Evolutionary conservation across 2,888 invertebrate species (phyloP).

Genomic region (Heliconius charithonia): DNA sequence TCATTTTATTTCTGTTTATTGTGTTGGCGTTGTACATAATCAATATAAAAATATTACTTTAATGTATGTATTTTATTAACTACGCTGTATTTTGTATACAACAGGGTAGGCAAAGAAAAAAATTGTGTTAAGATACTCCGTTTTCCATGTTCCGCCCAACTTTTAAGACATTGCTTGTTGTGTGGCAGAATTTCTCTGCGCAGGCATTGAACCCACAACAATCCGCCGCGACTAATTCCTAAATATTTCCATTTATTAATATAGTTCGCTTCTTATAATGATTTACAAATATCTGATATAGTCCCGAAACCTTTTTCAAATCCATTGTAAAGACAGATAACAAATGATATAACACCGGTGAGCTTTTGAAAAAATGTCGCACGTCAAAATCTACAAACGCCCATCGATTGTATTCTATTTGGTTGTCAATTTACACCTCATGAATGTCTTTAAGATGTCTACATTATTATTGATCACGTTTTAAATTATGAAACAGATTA

Average conservation of each 20-base stretch:
- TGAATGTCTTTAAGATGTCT: constrained; percentile 44
- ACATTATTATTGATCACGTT: constrained; percentile 48
- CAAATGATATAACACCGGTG: constrained; percentile 20
- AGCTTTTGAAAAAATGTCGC: constrained; percentile 25
- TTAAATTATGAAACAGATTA: constrained; percentile 5
- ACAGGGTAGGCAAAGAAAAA: too few relatives aligned
- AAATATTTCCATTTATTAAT: background rate
- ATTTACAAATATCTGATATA: constrained; percentile 3
- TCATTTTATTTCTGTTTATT: too few relatives aligned
- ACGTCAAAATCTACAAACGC: constrained; percentile 29
- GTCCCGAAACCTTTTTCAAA: background rate
- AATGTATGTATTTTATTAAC: too few relatives aligned
- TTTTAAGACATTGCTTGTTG: background rate
- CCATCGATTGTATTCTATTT: constrained; percentile 48
- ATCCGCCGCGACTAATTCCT: background rate
- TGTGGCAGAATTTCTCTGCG: background rate
- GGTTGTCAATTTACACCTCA: constrained; percentile 59
- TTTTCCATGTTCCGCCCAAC: background rate
- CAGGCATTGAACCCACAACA: background rate
- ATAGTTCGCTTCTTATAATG: background rate
- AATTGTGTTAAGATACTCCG: too few relatives aligned
- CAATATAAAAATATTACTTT: too few relatives aligned
- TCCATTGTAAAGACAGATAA: constrained; percentile 17
- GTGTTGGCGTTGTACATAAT: too few relatives aligned
- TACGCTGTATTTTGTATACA: too few relatives aligned